Evolutionary conservation across 2,888 invertebrate species (phyloP).

Genomic region (Elegia similella): DNA sequence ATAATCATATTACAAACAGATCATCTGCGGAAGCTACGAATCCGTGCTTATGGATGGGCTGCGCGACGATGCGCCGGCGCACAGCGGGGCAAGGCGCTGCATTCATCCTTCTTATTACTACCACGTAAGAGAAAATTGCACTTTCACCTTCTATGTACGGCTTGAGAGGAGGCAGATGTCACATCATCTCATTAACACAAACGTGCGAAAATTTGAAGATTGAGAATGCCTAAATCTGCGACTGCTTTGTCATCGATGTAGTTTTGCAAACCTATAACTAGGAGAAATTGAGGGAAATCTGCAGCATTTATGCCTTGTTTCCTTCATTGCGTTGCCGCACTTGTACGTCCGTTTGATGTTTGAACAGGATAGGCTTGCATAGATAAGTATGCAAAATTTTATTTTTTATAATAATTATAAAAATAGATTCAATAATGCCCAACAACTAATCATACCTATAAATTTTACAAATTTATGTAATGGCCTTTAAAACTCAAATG

Average conservation of each 20-base stretch:
- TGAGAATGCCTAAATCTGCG: slow-evolving; percentile 23
- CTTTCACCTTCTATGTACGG: slow-evolving; percentile 29
- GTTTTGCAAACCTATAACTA: not conserved
- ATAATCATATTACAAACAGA: slow-evolving; percentile 38
- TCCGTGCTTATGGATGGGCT: slow-evolving; percentile 48
- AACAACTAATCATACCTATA: too few relatives aligned
- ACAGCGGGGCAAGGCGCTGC: slow-evolving; percentile 58
- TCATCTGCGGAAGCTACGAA: slow-evolving; percentile 65
- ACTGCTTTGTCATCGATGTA: not conserved
- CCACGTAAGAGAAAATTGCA: slow-evolving; percentile 47
- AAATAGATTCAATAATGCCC: too few relatives aligned
- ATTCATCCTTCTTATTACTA: slow-evolving; percentile 70
- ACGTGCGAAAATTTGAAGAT: slow-evolving; percentile 40
- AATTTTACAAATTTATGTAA: too few relatives aligned
- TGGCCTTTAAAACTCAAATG: too few relatives aligned
- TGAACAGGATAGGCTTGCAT: too few relatives aligned
- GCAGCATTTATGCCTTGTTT: too few relatives aligned
- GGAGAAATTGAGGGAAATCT: not conserved
- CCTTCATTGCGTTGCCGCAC: too few relatives aligned
- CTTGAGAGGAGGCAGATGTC: not conserved
- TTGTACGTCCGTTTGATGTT: too few relatives aligned
- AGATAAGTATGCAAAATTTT: too few relatives aligned
- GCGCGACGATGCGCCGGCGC: slow-evolving; percentile 47
- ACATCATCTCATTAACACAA: slow-evolving; percentile 35
- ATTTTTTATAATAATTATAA: too few relatives aligned